Evolutionary conservation across 2,113 vertebrate genomes (phyloP), one percentile per base, ranked within the genome.

Genomic region (Tretioscincus oriximinensis): DNA sequence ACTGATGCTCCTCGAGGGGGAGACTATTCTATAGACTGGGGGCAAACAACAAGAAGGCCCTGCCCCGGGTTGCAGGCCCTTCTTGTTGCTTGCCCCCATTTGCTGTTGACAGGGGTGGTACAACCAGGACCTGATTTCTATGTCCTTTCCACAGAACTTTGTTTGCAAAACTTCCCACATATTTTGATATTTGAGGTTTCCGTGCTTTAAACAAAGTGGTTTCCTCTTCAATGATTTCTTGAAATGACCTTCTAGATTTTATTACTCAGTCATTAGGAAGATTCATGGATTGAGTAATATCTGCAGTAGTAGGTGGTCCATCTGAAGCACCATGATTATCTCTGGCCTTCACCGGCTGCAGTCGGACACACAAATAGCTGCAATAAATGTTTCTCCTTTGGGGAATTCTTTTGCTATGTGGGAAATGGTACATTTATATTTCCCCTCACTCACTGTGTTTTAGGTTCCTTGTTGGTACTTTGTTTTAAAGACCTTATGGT

Each of bases 361-460:
- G 79, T 9, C 12, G 41, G 72, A 21, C 47, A 71, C 65, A 75
- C 60, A 84, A 66, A 75, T 85, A 81, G 68, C 70, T 79, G 21
- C 51, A 60, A 24, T 31, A 24, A 76, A 70, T 82, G 22, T 61
- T 68, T 71, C 80, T 61, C 80, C 47, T 80, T 35, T 78, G 80
- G 82, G 90, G 89, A 89, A 78, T 84, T 18, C 45, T 90, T 74
- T 70, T 78, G 81, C 45, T 85, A 47, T 87, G 72, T 91, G 90
- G 86, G 91, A 93, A 91, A 76, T 9, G 7, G 77, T 5, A 75
- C 71, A 72, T 83, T 73, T 81, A 1, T 45, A 24, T 70, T 81
- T 88, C 85, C 21, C 29, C 41, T 79, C 69, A 70, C 82, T 85
- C 5, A 5, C 31, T 82, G 76, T 60, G 81, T 91, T 89, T 78